Conservation (phyloP, 2,113 vertebrate genomes). For the Rana temporaria region DNA sequence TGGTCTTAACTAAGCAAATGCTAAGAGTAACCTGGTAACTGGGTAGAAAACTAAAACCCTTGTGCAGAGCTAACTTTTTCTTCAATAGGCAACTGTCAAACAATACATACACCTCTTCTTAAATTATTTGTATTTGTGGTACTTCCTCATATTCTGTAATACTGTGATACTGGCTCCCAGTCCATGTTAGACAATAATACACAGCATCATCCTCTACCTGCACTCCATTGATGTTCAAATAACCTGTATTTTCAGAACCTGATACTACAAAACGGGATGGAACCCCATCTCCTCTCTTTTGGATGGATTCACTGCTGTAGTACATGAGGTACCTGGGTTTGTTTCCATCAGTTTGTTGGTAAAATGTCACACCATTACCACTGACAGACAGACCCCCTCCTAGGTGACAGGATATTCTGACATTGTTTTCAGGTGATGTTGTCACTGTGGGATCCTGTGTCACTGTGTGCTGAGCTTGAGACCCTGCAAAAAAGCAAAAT, state of each 20-base stretch:
- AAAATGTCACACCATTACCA: not conserved
- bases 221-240: conserved; percentile 36
- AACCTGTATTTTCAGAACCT: not conserved
- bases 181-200: conserved; percentile 19
- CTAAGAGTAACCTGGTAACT: too few relatives aligned
- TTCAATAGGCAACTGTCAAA: too few relatives aligned
- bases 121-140: not conserved
- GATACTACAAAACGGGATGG: conserved; percentile 47
- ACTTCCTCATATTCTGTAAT: conserved; percentile 9
- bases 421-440: rapidly evolving
- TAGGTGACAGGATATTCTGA: not conserved
- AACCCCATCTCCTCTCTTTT: conserved; percentile 14
- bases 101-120: too few relatives aligned
- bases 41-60: too few relatives aligned
- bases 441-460: not conserved
- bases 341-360: conserved; percentile 10
- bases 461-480: conserved; percentile 32
- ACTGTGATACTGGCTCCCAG: conserved; percentile 12
- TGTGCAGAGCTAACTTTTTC: too few relatives aligned
- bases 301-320: not conserved
- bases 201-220: conserved; percentile 19
- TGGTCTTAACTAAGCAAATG: too few relatives aligned
- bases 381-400: conserved; percentile 13
- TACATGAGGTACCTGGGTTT: conserved; percentile 3
- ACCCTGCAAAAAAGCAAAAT: conserved; percentile 17